Conservation (phyloP, 2,113 vertebrate genomes). For the Himantopus leucocephalus region DNA sequence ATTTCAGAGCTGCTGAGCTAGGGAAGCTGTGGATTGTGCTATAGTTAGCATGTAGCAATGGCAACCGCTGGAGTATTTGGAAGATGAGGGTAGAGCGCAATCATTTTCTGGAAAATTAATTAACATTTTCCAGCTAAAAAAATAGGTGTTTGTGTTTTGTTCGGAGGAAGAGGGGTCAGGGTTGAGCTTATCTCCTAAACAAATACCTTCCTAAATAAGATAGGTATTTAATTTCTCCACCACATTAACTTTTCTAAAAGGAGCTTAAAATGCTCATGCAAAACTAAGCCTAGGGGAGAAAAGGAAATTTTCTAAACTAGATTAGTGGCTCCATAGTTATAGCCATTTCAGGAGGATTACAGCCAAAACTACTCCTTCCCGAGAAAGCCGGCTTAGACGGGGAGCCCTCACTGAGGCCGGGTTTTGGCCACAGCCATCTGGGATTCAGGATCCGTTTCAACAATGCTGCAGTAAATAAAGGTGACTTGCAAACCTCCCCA, state of each 20-base stretch:
- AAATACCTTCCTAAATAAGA: slow-evolving; percentile 48
- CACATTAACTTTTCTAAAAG: slow-evolving; percentile 45
- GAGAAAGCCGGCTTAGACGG: background rate
- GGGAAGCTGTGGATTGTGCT: background rate
- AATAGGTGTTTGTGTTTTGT: slow-evolving; percentile 39
- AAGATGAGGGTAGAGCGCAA: background rate
- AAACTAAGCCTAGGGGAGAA: slow-evolving; percentile 20
- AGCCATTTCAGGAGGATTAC: background rate
- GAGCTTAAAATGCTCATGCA: slow-evolving; percentile 30
- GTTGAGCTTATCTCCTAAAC: slow-evolving; percentile 49
- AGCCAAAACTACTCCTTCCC: background rate
- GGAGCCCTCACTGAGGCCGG: background rate
- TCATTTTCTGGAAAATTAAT: slow-evolving; percentile 52
- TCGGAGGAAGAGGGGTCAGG: slow-evolving; percentile 31
- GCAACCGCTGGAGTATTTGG: background rate
- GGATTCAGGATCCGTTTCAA: background rate
- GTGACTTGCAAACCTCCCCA: background rate
- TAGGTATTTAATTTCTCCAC: slow-evolving; percentile 44
- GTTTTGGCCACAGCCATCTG: background rate
- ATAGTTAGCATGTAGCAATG: background rate
- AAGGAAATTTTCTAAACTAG: slow-evolving; percentile 29
- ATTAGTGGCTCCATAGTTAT: background rate
- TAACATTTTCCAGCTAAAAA: slow-evolving; percentile 45
- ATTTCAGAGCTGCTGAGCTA: background rate
- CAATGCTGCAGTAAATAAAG: background rate